A percentile compares a stretch with the other conserved stretches of the same genome.
These are phyloP conservation scores for Coilia nasus DNA, from an alignment of 2,797 vertebrate genomes.

Conservation along the genomic window DNA sequence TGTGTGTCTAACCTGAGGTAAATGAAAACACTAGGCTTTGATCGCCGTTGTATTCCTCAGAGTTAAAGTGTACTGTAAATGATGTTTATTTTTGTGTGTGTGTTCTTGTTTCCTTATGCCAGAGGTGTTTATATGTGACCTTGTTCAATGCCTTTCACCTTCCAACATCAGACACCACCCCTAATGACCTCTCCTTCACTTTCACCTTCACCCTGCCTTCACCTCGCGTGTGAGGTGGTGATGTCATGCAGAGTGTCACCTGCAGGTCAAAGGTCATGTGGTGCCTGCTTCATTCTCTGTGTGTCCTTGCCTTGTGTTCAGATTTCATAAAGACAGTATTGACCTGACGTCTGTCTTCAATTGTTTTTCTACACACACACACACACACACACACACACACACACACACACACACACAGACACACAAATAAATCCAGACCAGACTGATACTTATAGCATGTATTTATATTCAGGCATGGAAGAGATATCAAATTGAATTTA, in stretches of 20 bases:
- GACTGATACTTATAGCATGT: neutral
- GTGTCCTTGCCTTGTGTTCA: neutral
- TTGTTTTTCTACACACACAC: conserved; percentile 61
- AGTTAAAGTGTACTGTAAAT: neutral
- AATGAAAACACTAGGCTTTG: neutral
- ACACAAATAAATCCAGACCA: neutral
- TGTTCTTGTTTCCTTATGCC: neutral
- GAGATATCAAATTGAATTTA: neutral
- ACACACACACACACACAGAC: neutral
- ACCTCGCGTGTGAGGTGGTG: neutral
- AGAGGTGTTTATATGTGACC: neutral
- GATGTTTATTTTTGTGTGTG: neutral
- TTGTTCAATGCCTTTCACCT: neutral
- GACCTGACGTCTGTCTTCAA: conserved; percentile 47
- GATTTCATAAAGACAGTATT: neutral
- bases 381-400: neutral
- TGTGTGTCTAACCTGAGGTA: neutral
- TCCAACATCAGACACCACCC: neutral
- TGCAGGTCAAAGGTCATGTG: too few relatives aligned
- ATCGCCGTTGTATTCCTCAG: neutral
- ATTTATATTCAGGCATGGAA: neutral
- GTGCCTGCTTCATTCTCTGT: neutral
- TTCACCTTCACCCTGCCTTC: too few relatives aligned
- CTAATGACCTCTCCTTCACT: neutral
- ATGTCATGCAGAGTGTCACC: neutral